These are phyloP conservation scores for Prosapia bicincta DNA, from an alignment of 2,888 invertebrate genomes.

Conservation along the genomic window DNA sequence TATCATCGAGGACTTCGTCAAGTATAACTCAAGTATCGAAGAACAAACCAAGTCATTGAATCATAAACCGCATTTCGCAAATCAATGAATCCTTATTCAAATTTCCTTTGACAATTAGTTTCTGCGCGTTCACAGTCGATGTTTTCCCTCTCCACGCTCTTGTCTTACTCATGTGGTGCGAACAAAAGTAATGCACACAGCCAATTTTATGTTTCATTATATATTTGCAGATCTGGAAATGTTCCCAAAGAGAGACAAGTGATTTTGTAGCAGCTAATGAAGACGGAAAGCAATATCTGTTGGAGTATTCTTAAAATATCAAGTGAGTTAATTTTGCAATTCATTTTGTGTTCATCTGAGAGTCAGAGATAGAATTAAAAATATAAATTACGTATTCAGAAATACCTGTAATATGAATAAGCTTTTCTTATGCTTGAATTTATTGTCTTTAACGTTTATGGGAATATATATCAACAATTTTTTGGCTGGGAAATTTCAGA, in stretches of 20 bases:
- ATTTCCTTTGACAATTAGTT: not conserved
- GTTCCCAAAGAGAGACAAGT: not conserved
- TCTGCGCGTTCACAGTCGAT: not conserved
- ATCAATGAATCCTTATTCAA: not conserved
- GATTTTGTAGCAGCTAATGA: not conserved
- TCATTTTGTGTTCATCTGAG: not conserved
- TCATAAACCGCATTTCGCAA: not conserved
- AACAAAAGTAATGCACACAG: not conserved
- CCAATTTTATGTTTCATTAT: not conserved
- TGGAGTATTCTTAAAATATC: not conserved
- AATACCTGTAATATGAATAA: too few species aligned
- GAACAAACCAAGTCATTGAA: not conserved
- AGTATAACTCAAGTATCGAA: not conserved
- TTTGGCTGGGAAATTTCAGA: too few species aligned
- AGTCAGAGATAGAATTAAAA: too few species aligned
- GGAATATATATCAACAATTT: too few species aligned
- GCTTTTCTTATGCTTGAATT: too few species aligned
- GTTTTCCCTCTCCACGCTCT: not conserved
- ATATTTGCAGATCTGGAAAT: not conserved
- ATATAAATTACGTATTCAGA: too few species aligned
- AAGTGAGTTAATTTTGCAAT: not conserved
- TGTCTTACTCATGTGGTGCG: not conserved
- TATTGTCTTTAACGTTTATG: too few species aligned
- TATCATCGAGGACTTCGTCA: not conserved
- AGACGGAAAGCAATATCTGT: not conserved